Evolutionary conservation across 2,888 invertebrate species (phyloP).

Genomic region (Drosophila multiciliata): DNA sequence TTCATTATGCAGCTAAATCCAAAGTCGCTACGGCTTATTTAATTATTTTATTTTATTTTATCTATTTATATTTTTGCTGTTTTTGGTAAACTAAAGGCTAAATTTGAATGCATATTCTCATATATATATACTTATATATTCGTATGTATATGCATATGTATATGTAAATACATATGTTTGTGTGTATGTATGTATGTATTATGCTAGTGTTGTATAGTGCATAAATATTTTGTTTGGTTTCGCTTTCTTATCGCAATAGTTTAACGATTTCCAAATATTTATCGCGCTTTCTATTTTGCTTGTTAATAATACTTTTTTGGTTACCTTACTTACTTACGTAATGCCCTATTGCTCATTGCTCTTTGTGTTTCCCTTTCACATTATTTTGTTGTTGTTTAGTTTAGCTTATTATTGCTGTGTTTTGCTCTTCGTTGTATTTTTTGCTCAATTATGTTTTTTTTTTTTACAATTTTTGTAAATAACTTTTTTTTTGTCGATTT

Average conservation of each 20-base stretch:
- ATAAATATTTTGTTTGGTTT: conserved; percentile 66
- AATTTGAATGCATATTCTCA: conserved; percentile 36
- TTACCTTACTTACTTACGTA: conserved; percentile 56
- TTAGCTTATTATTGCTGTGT: conserved; percentile 44
- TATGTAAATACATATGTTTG: conserved; percentile 31
- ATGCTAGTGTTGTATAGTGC: conserved; percentile 66
- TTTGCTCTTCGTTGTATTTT: conserved; percentile 43
- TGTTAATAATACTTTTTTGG: conserved; percentile 71
- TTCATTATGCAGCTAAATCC: conserved; percentile 75
- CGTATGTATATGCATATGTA: conserved; percentile 35
- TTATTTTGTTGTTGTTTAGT: conserved; percentile 23
- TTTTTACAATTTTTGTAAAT: conserved; percentile 70
- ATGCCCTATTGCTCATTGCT: conserved; percentile 62
- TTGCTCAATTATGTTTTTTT: conserved; percentile 33
- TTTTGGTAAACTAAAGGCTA: conserved; percentile 58
- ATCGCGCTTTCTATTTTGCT: conserved; percentile 44
- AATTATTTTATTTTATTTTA: conserved; percentile 9
- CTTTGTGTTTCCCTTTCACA: conserved; percentile 28
- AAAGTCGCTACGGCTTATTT: conserved; percentile 72
- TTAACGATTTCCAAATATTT: conserved; percentile 79
- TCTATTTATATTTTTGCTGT: conserved; percentile 13
- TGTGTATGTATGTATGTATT: conserved; percentile 29
- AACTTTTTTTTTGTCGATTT: conserved; percentile 46
- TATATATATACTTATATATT: conserved; percentile 31
- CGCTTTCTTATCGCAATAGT: conserved; percentile 75